Conservation (phyloP, 2,888 invertebrate genomes). For the Hyposoter didymator region DNA sequence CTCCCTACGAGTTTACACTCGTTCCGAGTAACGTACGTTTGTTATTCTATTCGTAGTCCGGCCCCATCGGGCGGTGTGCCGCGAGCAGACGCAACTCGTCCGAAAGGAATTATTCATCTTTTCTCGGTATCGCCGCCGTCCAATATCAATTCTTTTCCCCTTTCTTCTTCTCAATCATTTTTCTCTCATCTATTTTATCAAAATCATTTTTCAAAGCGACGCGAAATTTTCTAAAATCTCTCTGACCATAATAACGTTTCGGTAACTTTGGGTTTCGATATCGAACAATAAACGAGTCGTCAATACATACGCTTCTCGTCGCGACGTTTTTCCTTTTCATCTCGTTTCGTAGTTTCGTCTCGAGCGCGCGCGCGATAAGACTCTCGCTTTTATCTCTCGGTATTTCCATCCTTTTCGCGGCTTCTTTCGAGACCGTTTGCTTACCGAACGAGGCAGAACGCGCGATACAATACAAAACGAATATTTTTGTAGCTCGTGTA, state of each 20-base stretch:
- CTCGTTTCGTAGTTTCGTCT: slow-evolving; percentile 10
- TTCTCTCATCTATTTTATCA: neutral
- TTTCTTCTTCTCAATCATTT: neutral
- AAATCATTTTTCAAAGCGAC: neutral
- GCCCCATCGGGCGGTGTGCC: neutral
- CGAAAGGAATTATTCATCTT: slow-evolving; percentile 41
- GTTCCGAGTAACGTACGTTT: slow-evolving; percentile 42
- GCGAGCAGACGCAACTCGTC: neutral
- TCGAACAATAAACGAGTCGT: slow-evolving; percentile 13
- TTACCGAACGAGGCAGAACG: neutral
- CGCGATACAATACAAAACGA: neutral
- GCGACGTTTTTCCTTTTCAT: slow-evolving; percentile 7
- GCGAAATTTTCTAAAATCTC: too few relatives aligned
- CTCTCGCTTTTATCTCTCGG: slow-evolving; percentile 54
- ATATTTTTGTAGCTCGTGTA: slow-evolving; percentile 27
- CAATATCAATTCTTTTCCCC: neutral
- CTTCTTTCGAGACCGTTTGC: slow-evolving; percentile 7
- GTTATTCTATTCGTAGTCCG: slow-evolving; percentile 33
- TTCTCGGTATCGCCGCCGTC: slow-evolving; percentile 22
- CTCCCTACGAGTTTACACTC: slow-evolving; percentile 40
- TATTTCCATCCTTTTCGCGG: slow-evolving; percentile 57
- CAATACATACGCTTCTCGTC: too few relatives aligned
- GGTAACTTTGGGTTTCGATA: slow-evolving; percentile 9
- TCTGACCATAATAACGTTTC: slow-evolving; percentile 2
- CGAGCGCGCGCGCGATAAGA: slow-evolving; percentile 38